Evolutionary conservation across 1,140 invertebrate species (phyloP).

Genomic region (Drosophila tani): DNA sequence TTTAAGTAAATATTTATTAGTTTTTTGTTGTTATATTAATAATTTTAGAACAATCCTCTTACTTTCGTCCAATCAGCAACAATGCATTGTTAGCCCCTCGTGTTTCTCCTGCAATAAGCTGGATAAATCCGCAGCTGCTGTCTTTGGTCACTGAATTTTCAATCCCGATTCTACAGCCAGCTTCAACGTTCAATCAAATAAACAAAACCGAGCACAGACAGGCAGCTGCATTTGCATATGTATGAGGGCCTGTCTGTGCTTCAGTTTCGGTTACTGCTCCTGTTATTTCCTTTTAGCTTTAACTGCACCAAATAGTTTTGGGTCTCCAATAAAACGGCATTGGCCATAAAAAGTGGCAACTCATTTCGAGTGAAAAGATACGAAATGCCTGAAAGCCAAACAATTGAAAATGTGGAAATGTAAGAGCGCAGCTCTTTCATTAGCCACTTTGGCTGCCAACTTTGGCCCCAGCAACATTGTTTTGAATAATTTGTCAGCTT

Average conservation of each 20-base stretch:
- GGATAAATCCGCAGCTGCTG: conserved; percentile 12
- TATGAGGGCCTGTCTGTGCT: conserved; percentile 45
- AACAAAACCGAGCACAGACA: conserved; percentile 26
- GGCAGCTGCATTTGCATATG: conserved; percentile 72
- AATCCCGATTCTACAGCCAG: conserved; percentile 53
- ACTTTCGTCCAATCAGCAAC: background rate
- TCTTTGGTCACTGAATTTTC: conserved; percentile 30
- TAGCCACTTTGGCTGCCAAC: conserved; percentile 64
- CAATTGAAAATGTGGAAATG: conserved; percentile 40
- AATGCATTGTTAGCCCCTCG: background rate
- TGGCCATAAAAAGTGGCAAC: conserved; percentile 75
- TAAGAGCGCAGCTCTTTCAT: conserved; percentile 46
- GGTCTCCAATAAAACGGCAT: conserved; percentile 71
- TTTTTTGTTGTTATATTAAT: background rate
- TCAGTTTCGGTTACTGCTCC: conserved; percentile 37
- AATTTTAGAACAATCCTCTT: background rate
- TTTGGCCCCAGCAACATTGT: conserved; percentile 69
- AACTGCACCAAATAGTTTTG: conserved; percentile 65
- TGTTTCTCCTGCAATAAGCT: conserved; percentile 27
- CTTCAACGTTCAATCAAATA: conserved; percentile 29
- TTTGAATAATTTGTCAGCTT: conserved; percentile 74
- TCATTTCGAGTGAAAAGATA: conserved; percentile 51
- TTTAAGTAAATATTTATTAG: background rate
- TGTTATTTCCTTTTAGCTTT: conserved; percentile 57
- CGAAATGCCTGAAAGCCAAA: conserved; percentile 43